Evolutionary conservation across 2,113 vertebrate species (phyloP).

Genomic region (Noturus placidus): DNA sequence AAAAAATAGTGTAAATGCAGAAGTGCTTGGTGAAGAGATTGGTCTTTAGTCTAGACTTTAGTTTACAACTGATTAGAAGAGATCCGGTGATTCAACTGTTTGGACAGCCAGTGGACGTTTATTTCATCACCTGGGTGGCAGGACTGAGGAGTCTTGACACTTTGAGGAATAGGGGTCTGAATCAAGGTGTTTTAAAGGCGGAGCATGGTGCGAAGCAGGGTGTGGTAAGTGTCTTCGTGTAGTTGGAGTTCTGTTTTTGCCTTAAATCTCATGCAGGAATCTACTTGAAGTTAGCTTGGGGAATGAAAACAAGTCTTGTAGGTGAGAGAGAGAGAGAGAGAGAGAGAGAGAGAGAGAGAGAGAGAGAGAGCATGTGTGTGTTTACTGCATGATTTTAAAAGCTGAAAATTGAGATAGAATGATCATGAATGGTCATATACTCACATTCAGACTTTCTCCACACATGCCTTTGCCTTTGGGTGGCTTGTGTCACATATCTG

Average conservation of each 20-base stretch:
- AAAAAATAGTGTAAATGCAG: background rate
- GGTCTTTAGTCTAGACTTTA: background rate
- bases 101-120: background rate
- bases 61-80: background rate
- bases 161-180: background rate
- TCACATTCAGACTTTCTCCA: background rate
- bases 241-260: background rate
- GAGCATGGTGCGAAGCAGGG: background rate
- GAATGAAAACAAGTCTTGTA: background rate
- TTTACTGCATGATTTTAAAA: background rate
- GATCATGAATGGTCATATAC: background rate
- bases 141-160: background rate
- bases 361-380: background rate
- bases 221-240: background rate
- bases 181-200: background rate
- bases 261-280: background rate
- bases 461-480: constrained; percentile 16
- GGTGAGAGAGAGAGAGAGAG: background rate
- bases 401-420: background rate
- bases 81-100: too few relatives aligned
- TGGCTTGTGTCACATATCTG: constrained; percentile 20
- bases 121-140: background rate
- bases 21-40: background rate
- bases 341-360: background rate
- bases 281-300: background rate